Evolutionary conservation across 2,888 invertebrate genomes (phyloP).

Genomic region (Scotopteryx bipunctaria): DNA sequence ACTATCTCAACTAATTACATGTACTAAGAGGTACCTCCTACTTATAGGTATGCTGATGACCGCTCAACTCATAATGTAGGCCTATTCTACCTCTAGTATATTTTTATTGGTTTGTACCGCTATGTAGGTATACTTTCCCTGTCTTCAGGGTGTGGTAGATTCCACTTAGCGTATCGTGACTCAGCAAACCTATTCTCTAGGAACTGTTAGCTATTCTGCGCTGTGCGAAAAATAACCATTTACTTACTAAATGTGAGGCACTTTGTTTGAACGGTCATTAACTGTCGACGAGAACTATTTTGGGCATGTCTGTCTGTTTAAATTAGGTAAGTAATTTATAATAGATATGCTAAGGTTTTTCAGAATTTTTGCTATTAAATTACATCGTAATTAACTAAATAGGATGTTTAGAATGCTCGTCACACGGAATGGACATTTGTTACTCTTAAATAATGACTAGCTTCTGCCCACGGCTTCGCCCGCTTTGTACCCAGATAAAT

Average conservation of each 20-base stretch:
- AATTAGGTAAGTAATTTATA: not conserved
- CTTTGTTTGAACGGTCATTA: constrained; percentile 61
- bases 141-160: constrained; percentile 44
- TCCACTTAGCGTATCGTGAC: constrained; percentile 54
- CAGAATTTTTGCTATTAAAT: not conserved
- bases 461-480: too few species aligned
- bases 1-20: too few species aligned
- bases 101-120: not conserved
- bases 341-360: too few species aligned
- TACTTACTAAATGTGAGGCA: constrained; percentile 54
- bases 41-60: too few species aligned
- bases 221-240: constrained; percentile 57
- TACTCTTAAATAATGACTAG: too few species aligned
- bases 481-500: too few species aligned
- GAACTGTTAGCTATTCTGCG: constrained; percentile 26
- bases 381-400: too few species aligned
- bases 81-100: too few species aligned
- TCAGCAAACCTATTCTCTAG: constrained; percentile 35
- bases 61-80: too few species aligned
- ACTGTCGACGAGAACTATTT: constrained; percentile 52
- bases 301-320: constrained; percentile 42
- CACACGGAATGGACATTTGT: too few species aligned
- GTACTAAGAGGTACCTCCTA: too few species aligned
- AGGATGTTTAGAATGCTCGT: too few species aligned
- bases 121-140: constrained; percentile 7